These are phyloP conservation scores for Drosophila pseudotakahashii DNA, from an alignment of 2,888 invertebrate species.

Conservation along the genomic window DNA sequence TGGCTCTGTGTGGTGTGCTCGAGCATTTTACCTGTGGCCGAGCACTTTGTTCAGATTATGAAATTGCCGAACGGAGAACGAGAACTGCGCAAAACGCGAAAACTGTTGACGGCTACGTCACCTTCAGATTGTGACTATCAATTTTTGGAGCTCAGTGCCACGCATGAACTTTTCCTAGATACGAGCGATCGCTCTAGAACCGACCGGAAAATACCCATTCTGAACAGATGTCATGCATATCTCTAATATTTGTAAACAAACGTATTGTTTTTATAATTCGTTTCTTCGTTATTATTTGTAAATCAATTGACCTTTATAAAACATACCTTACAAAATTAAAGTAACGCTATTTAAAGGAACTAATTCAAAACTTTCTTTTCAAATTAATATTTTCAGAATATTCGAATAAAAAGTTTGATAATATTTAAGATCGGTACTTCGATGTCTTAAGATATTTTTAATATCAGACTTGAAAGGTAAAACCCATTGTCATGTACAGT, in stretches of 20 bases:
- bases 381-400: neutral
- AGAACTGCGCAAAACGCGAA: slow-evolving; percentile 61
- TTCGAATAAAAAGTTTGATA: neutral
- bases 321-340: no score
- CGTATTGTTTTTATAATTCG: no score
- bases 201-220: slow-evolving; percentile 21
- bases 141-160: slow-evolving; percentile 38
- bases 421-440: neutral
- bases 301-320: no score
- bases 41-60: slow-evolving; percentile 63
- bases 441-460: no score
- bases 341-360: no score
- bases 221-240: no score
- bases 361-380: no score
- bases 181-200: slow-evolving; percentile 6
- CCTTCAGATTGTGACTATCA: slow-evolving; percentile 45
- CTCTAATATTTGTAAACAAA: no score
- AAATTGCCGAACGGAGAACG: slow-evolving; percentile 52
- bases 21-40: slow-evolving; percentile 50
- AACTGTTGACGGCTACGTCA: slow-evolving; percentile 47
- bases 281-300: no score
- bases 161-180: slow-evolving; percentile 40
- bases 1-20: slow-evolving; percentile 20
- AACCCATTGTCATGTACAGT: slow-evolving; percentile 16
- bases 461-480: slow-evolving; percentile 14